Base-by-base conservation (phyloP, 2,888 invertebrate species). In the Cheilosia vernalis region DNA sequence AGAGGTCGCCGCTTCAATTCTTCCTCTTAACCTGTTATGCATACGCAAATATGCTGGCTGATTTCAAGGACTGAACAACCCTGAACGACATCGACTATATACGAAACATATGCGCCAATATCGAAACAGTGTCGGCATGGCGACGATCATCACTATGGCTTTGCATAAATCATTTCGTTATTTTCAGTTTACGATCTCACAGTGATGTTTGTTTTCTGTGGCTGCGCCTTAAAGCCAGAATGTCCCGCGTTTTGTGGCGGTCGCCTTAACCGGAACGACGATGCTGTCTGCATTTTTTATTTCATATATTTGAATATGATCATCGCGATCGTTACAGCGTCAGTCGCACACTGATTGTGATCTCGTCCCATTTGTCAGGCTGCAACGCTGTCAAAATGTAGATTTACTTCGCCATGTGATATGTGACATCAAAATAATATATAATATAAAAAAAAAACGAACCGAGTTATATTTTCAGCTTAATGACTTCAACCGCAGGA, bases 221-320 rank as follows among this genome's bases (percentile, higher is more conserved):
- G 19, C 61, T 47, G 49, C 44, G 56, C 56, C 44, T 30, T 49
- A 47, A 42, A 30, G 24, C 56, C 49, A 37, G 13, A 44, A 21
- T 37, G 33, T 64, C 64, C 24, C 44, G 56, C 27, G 42, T 69
- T 55, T 55, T 55, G 27, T 44, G 19, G 44, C 49, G 60, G 47
- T 49, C 69, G 64, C 33, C 79, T 66, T 74, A 74, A 74, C 74
- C 84, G 79, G 84, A 80, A 79, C 74, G 74, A 73, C 84, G 80
- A 80, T 84, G 80, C 84, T 80, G 84, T 84, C 80, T 84, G 84
- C 79, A 84, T 84, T 84, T 84, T 84, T 72, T 61, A 83, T 83
- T 78, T 73, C 13, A 58, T 9, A 53, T 67, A 81, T 76, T 76
- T 63, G 42, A 81, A 76, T 81, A 66, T 44, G 63, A 56, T 58